These are phyloP conservation scores for Rhysida immarginata DNA, from an alignment of 1,140 invertebrate species.

Conservation along the genomic window DNA sequence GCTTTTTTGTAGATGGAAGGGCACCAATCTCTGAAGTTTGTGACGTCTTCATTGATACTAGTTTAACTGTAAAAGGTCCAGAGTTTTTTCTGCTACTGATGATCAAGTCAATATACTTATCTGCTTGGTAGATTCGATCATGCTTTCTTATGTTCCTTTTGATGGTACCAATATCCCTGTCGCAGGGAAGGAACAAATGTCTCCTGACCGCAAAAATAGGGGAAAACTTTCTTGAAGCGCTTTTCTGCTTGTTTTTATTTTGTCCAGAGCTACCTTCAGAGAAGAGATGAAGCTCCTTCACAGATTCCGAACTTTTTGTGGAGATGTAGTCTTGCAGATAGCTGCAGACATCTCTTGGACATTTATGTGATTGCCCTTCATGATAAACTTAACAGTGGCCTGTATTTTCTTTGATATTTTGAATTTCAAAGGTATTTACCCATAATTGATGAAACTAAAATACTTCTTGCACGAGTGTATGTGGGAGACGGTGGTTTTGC, in stretches of 20 bases:
- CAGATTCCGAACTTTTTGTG: neutral
- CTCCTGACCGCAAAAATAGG: neutral
- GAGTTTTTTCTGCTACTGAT: neutral
- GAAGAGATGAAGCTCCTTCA: neutral
- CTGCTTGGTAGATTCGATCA: neutral
- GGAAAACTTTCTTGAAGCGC: neutral
- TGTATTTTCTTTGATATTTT: neutral
- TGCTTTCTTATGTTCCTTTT: neutral
- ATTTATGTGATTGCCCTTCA: neutral
- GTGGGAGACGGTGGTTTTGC: neutral
- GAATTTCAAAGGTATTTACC: neutral
- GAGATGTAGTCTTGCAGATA: neutral
- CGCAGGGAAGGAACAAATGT: neutral
- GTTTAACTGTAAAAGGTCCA: neutral
- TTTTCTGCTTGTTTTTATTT: neutral
- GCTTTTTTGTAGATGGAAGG: neutral
- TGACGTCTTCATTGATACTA: neutral
- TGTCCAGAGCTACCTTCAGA: neutral
- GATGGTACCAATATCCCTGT: neutral
- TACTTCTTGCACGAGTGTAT: neutral
- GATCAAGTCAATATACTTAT: neutral
- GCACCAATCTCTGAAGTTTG: neutral
- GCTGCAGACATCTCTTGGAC: neutral
- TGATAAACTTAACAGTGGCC: neutral
- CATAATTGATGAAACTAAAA: neutral